These are phyloP conservation scores for Augochlora pura DNA, from an alignment of 1,140 invertebrate species.

Conservation along the genomic window DNA sequence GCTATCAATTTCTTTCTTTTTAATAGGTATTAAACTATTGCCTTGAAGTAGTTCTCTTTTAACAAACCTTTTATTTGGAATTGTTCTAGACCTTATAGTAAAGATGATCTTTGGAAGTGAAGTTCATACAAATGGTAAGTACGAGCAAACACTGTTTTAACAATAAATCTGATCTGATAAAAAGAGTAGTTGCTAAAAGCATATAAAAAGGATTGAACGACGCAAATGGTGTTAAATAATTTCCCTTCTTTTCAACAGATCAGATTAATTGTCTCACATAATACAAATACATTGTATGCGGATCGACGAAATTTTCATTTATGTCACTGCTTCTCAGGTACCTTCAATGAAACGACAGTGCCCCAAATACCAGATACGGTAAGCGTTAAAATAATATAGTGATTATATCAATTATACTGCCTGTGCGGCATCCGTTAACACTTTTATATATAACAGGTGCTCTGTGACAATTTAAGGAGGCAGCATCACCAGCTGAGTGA, in stretches of 20 bases:
- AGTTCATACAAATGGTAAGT: constrained; percentile 47
- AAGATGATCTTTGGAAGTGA: constrained; percentile 72
- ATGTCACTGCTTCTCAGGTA: constrained; percentile 32
- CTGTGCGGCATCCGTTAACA: neutral
- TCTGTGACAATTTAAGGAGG: constrained; percentile 67
- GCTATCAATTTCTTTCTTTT: too few species aligned
- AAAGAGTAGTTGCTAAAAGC: neutral
- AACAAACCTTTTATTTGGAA: constrained; percentile 19
- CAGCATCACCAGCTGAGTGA: constrained; percentile 69
- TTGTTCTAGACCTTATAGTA: constrained; percentile 71
- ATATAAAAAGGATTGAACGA: neutral
- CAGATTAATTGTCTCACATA: neutral
- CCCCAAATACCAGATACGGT: constrained; percentile 66
- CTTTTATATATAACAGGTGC: constrained; percentile 59
- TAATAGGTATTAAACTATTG: neutral
- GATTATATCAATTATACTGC: neutral
- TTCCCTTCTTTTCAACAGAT: neutral
- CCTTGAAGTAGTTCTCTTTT: neutral
- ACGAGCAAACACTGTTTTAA: neutral
- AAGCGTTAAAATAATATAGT: constrained; percentile 51
- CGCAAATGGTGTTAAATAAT: neutral
- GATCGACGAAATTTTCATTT: neutral
- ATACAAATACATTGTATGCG: neutral
- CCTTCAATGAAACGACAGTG: constrained; percentile 58
- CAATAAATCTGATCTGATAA: neutral